A percentile compares a stretch with the other conserved stretches of the same genome.
Conservation (phyloP, 2,113 vertebrate genomes). For the Colinus virginianus region DNA sequence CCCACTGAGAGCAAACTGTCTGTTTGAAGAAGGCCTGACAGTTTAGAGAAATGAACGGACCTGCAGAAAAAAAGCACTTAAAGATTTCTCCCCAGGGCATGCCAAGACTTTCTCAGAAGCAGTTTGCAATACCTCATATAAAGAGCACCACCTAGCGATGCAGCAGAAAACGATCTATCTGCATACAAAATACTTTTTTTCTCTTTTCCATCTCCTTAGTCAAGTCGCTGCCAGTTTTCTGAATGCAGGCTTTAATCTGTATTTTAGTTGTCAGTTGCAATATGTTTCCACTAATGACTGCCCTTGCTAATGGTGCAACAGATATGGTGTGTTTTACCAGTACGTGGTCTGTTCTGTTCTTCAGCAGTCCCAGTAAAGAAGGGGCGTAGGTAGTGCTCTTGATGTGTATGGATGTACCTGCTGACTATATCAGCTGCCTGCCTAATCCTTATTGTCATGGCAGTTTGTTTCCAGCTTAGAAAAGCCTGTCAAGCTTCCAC, state of each 20-base stretch:
- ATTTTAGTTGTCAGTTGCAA: neutral
- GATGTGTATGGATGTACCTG: neutral
- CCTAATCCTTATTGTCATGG: neutral
- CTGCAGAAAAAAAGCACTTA: neutral
- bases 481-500: neutral
- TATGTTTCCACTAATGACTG: neutral
- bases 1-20: neutral
- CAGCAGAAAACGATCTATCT: neutral
- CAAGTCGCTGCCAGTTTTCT: neutral
- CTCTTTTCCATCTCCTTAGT: neutral
- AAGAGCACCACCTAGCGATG: conserved; percentile 61
- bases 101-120: neutral
- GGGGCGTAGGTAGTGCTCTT: neutral
- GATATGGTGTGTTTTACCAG: neutral
- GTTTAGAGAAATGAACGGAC: neutral
- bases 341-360: neutral
- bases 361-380: neutral
- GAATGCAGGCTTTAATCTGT: neutral
- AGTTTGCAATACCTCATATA: neutral
- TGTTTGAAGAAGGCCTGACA: neutral
- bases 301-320: neutral
- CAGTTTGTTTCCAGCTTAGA: neutral
- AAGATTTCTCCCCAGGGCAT: neutral
- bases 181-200: neutral
- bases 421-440: neutral